Base-by-base conservation (phyloP, 2,888 invertebrate genomes). In the Bombylius discolor region DNA sequence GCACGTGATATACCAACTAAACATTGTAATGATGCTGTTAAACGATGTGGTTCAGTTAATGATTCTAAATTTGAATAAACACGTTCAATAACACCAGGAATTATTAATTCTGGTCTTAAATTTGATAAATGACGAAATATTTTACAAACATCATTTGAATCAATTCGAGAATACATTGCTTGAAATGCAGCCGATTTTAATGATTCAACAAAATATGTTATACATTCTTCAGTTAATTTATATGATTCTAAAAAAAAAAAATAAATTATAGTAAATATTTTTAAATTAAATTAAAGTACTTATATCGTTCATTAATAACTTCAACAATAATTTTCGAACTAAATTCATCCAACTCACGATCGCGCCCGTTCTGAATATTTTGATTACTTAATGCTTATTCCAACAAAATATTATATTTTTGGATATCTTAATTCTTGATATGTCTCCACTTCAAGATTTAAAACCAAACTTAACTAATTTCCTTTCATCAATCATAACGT, bases 11-110 rank as follows among this genome's bases (percentile, higher is more conserved):
- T 81, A 0, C 85, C 79, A 1, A 82, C 80, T 39, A 86, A 80
- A 52, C 84, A 84, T 56, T 81, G 78, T 79, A 89, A 81, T 0
- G 85, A 81, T 3, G 86, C 83, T 0, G 85, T 85, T 13, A 85
- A 77, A 70, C 85, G 84, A 68, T 94, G 91, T 0, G 95, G 94
- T 70, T 96, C 94, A 0, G 89, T 92, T 44, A 93, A 71, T 3
- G 89, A 89, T 65, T 90, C 89, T 67, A 95, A 74, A 0, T 90
- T 84, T 2, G 84, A 81, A 68, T 86, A 87, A 56, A 93, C 78
- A 70, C 83, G 83, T 60, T 94, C 91, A 56, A 96, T 70, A 13
- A 93, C 77, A 49, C 86, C 83, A 0, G 94, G 93, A 51, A 94
- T 81, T 4, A 95, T 85, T 31, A 89, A 73, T 58, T 87, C 85